Evolutionary conservation across 1,140 invertebrate genomes (phyloP), one percentile per base, ranked within the genome.

Genomic region (Hyphantria cunea): DNA sequence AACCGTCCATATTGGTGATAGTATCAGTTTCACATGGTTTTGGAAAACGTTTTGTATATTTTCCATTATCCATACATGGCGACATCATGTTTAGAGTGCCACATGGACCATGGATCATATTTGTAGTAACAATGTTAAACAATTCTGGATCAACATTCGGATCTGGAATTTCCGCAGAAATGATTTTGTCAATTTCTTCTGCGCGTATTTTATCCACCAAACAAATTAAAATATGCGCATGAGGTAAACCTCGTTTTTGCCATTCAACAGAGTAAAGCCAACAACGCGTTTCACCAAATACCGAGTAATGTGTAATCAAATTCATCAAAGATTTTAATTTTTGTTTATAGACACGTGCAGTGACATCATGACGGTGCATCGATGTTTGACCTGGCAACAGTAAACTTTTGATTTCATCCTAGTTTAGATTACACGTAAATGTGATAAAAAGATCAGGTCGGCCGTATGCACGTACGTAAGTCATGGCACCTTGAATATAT

Each of bases 401-500:
- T 10, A 34, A 34, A 6, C 10, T 6, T 6, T 6, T 34, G 10
- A 34, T 34, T 34, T 34, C 33, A 6, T 6, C 10, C 33, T 10
- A 34, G 6, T 34, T 34, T 6, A 10, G 33, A 34, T 34, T 34
- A 34, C 33, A 34, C 10, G 33, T 34, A 34, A 34, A 34, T 6
- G 33, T 34, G 10, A 34, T 34, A 10, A 34, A 34, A 6, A 34
- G 33, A 34, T 34, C 33, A 6, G 33, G 33, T 10, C 33, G 10
- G 10, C 33, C 33, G 10, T 34, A 34, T 6, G 6, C 6, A 34
- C 33, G 33, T 6, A 34, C 10, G 10, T 34, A 48, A 6, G 33
- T 34, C 33, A 34, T 34, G 6, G 84, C 84, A 78, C 89, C 80
- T 70, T 88, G 82, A 52, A 68, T 61, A 60, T 87, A 82, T 76